Base-by-base conservation (phyloP, 2,797 vertebrate genomes). In the Anguilla anguilla region DNA sequence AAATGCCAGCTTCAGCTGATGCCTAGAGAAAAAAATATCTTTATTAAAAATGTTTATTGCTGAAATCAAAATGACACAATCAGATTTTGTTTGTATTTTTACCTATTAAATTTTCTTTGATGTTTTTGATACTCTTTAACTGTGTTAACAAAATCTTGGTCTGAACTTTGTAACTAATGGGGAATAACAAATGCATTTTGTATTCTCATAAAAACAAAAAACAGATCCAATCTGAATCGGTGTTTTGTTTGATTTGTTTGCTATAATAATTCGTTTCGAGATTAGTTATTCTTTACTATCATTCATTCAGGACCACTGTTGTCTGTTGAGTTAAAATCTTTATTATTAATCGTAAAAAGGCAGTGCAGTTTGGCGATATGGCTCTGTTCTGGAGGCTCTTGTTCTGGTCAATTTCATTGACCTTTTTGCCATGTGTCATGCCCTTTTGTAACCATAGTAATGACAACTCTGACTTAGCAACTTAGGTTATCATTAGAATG, bases 191-290 rank as follows among this genome's bases (percentile, higher is more conserved):
- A 77, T 77, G 28, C 13, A 35, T 39, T 35, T 77, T 77, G 72
- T 77, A 77, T 77, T 77, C 31, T 77, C 72, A 77, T 39, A 77
- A n/a, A 69, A 53, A 53, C 51, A 53, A 53, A 35, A 77, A 69
- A 69, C 25, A 69, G 67, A 69, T 31, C 7, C 3, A 11, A 39
- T 35, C 31, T 77, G 31, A 77, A 77, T 35, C 2, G 2, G 72
- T 77, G 13, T 35, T 77, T 77, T 39, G 4, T 77, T 35, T 43
- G 31, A 35, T 17, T 35, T 35, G 72, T 17, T 35, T 35, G 72
- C 9, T 39, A 25, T 39, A 77, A 77, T 10, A 35, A 77, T 35
- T 28, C 0, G 13, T 31, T 69, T 28, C 9, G 31, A 67, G 22
- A 31, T 28, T n/a, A 28, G n/a, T 31, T 69, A 17, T 69, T 69